Conservation (phyloP, 2,113 vertebrate genomes). For the Xiphias gladius region DNA sequence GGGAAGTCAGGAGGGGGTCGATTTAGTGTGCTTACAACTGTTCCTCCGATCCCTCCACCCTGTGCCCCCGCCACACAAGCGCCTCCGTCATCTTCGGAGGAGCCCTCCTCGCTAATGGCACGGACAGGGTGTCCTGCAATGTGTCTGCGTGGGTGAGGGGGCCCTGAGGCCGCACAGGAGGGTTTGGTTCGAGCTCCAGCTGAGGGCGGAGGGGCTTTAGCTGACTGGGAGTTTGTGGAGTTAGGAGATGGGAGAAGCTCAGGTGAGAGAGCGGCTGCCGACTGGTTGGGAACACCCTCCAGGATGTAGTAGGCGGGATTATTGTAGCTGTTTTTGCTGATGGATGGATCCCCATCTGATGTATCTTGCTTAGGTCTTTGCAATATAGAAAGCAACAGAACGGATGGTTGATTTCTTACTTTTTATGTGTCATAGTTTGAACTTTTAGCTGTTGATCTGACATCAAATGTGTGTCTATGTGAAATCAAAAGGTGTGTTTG, state of each 20-base stretch:
- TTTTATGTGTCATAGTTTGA: not conserved
- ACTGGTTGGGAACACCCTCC: conserved; percentile 95
- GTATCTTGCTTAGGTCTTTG: conserved; percentile 87
- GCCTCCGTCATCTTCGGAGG: conserved; percentile 88
- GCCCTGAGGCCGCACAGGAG: conserved; percentile 47
- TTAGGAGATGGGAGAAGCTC: conserved; percentile 82
- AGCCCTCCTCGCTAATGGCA: conserved; percentile 86
- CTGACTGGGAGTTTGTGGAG: conserved; percentile 64
- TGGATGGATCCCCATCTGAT: conserved; percentile 81
- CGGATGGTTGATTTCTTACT: not conserved
- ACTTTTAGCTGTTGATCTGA: not conserved
- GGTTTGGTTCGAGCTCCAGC: conserved; percentile 84
- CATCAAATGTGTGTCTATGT: not conserved
- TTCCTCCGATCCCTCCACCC: conserved; percentile 75
- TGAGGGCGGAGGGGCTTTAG: conserved; percentile 73
- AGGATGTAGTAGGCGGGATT: conserved; percentile 97
- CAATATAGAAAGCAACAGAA: conserved; percentile 24
- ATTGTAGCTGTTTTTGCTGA: conserved; percentile 95
- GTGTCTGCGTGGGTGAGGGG: conserved; percentile 69
- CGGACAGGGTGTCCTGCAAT: conserved; percentile 71
- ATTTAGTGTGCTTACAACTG: conserved; percentile 81
- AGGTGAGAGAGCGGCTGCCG: conserved; percentile 81
- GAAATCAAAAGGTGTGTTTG: not conserved
- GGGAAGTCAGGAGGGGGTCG: conserved; percentile 91
- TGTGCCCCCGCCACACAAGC: conserved; percentile 64